Evolutionary conservation across 2,888 invertebrate species (phyloP).

Genomic region (Drosophila conformis): DNA sequence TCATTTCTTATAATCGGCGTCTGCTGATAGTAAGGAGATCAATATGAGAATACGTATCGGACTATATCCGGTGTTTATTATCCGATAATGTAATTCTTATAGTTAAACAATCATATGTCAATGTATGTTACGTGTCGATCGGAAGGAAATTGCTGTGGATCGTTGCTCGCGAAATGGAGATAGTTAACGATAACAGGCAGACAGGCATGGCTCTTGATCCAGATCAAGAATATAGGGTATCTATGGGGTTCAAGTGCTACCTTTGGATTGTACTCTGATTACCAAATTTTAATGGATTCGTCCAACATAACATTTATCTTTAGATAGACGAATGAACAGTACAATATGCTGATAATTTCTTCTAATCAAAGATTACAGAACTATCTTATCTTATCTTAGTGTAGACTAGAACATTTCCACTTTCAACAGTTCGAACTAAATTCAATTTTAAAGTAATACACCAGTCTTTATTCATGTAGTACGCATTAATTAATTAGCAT

Average conservation of each 20-base stretch:
- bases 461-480: slow-evolving; percentile 13
- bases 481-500: slow-evolving; percentile 40
- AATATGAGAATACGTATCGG: not conserved
- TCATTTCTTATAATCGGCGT: not conserved
- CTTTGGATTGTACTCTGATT: not conserved
- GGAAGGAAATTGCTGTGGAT: not conserved
- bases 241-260: not conserved
- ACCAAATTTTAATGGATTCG: not conserved
- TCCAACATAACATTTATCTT: not conserved
- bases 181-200: not conserved
- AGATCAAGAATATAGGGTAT: not conserved
- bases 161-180: not conserved
- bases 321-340: not conserved
- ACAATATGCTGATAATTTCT: not conserved
- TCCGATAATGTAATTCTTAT: not conserved
- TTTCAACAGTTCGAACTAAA: not conserved
- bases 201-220: not conserved
- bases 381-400: too few species aligned
- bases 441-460: not conserved
- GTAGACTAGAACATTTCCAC: not conserved
- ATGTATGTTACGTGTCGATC: not conserved
- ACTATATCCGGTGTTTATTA: not conserved
- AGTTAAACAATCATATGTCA: not conserved
- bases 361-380: not conserved
- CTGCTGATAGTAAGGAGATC: not conserved